Percentiles rank a stretch among this genome's conserved stretches.
phyloP scores from a whole-genome alignment of 2,797 vertebrate species.

The Aulostomus chinensis region DNA sequence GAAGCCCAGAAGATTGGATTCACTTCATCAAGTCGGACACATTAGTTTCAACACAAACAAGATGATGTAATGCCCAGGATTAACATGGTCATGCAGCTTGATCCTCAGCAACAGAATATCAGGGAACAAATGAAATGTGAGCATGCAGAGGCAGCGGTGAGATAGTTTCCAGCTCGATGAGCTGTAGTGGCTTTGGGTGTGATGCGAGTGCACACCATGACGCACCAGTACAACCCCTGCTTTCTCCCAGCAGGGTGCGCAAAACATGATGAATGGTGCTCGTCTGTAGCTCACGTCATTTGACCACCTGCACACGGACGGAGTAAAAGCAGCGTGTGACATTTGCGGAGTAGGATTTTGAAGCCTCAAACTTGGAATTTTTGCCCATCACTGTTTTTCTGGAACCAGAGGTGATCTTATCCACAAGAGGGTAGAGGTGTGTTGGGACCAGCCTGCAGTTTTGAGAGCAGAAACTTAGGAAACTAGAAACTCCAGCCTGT shows the following conservation, averaged over 20 bases:
- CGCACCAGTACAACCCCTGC: conserved; percentile 37
- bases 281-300: neutral
- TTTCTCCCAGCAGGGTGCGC: conserved; percentile 26
- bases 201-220: conserved; percentile 37
- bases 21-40: conserved; percentile 54
- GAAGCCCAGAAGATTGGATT: conserved; percentile 59
- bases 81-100: conserved; percentile 49
- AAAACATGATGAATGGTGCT: conserved; percentile 61
- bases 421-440: no score
- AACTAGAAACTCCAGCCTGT: no score
- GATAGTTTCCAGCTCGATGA: conserved; percentile 56
- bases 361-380: no score
- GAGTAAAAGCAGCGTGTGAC: no score
- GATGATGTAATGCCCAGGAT: conserved; percentile 63
- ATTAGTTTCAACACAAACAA: conserved; percentile 53
- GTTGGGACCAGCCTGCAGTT: no score
- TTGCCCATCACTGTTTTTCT: no score
- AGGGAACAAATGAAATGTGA: conserved; percentile 62
- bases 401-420: no score
- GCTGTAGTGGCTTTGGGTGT: conserved; percentile 38
- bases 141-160: conserved; percentile 39
- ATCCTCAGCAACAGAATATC: conserved; percentile 37
- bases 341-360: no score
- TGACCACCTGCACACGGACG: conserved; percentile 30
- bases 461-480: no score